Conservation (phyloP, 2,113 vertebrate genomes). For the Cathartes aura region DNA sequence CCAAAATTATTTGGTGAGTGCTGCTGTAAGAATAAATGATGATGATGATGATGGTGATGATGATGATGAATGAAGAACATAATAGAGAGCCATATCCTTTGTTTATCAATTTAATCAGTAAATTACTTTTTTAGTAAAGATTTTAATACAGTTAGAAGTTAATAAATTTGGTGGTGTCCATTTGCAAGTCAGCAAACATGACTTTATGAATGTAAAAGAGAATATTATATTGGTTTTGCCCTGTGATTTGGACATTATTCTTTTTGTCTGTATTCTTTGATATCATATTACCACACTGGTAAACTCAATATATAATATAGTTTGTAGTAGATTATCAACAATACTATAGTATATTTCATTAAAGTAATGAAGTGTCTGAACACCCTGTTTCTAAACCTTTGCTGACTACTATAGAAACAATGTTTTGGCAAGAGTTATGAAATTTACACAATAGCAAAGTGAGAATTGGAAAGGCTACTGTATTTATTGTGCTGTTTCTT, state of each 20-base stretch:
- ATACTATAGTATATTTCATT: neutral
- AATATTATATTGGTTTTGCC: neutral
- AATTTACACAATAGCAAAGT: neutral
- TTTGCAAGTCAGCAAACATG: neutral
- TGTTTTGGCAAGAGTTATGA: neutral
- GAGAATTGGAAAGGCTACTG: neutral
- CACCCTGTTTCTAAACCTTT: neutral
- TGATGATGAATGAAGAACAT: neutral
- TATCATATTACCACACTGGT: neutral
- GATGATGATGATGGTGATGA: neutral
- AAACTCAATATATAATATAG: neutral
- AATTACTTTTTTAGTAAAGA: neutral
- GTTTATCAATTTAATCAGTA: neutral
- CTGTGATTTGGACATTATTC: neutral
- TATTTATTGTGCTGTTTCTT: neutral
- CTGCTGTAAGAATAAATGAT: neutral
- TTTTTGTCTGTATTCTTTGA: neutral
- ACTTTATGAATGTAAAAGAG: neutral
- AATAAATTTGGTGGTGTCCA: neutral
- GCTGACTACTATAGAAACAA: neutral
- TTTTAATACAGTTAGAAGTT: neutral
- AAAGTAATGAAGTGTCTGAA: neutral
- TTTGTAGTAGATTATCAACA: neutral
- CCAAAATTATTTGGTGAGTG: neutral
- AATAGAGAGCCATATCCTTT: neutral